Base-by-base conservation (phyloP, 2,113 vertebrate genomes). In the Mastomys coucha region DNA sequence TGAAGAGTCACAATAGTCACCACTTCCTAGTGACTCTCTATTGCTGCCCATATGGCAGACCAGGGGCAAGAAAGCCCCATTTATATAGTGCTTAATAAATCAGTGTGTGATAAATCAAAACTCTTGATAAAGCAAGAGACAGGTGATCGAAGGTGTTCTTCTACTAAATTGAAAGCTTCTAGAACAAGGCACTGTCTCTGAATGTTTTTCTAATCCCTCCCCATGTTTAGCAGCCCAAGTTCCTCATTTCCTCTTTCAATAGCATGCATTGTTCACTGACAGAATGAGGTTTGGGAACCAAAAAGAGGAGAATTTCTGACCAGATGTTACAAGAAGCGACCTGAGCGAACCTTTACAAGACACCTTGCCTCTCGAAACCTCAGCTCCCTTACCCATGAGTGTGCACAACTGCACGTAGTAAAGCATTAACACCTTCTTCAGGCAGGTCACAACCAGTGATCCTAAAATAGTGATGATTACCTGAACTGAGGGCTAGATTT, bases 201-300 rank as follows among this genome's bases (percentile, higher is more conserved):
- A 39, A 49, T 26, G 13, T 73, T 63, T 95, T 63, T 19, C 2
- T 11, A 73, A 6, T 17, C 36, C 58, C 39, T 95, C 17, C 19
- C 11, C n/a, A 39, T 19, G 28, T 17, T 53, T 73, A 28, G 78
- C 4, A 63, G n/a, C 51, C 12, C 14, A 3, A 31, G 49, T 39
- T 53, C 91, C 51, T 84, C 51, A 78, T 22, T 49, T 69, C 63
- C 49, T n/a, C 67, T 85, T 94, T 65, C 53, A 26, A 70, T 75
- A 58, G 65, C 9, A 72, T 13, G 17, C 42, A 17, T 9, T 84
- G 58, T 49, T 91, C 58, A 69, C 39, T 77, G 49, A 45, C 36
- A n/a, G 33, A 67, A 22, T 73, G 80, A 93, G 31, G 31, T 63
- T 80, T 56, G 72, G 42, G 76, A 65, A 69, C 78, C 39, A 96